Base-by-base conservation (phyloP, 2,888 invertebrate species). In the Hemicrepidius hirtus region DNA sequence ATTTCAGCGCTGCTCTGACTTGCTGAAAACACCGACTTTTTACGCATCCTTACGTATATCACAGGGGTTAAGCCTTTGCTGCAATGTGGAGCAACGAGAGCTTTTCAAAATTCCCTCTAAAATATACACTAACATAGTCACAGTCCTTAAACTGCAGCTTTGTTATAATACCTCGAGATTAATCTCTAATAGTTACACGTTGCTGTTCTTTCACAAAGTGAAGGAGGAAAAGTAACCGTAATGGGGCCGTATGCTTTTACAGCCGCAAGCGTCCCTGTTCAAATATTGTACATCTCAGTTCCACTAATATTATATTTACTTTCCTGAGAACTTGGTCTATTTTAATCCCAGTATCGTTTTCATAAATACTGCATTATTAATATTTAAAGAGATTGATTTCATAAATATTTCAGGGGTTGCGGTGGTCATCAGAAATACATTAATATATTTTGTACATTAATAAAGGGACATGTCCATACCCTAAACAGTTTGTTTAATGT, bases 1-100 rank as follows among this genome's bases (percentile, higher is more conserved):
- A 73, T 73, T 73, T 73, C 73, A 69, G 68, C 65, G 40, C 64
- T 68, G 55, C 64, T 62, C 55, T 18, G 53, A 72, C 72, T 72
- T 72, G 68, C 72, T 72, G 72, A 69, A 69, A 68, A 72, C 59
- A 63, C 37, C 28, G 35, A 64, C 68, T 72, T 72, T 72, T 72
- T 72, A 72, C 63, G 57, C 68, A 64, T 40, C 50, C 72, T 53
- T 68, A 64, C 68, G 20, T 50, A 53, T 57, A 49, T 50, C 63
- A 64, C 10, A 7, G n/a, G 63, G 28, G 53, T 53, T 53, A 53
- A 53, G 53, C 53, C 24, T 32, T 53, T 53, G 4, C 28, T 53
- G n/a, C 53, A 13, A 24, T 13, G 32, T 53, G 53, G 53, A 53
- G 28, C 32, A 24, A 32, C 28, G 13, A 12, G 28, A 28, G 16